A percentile compares a stretch with the other conserved stretches of the same genome.
Evolutionary conservation across 2,113 vertebrate species (phyloP).

Genomic region (Paralichthys olivaceus): DNA sequence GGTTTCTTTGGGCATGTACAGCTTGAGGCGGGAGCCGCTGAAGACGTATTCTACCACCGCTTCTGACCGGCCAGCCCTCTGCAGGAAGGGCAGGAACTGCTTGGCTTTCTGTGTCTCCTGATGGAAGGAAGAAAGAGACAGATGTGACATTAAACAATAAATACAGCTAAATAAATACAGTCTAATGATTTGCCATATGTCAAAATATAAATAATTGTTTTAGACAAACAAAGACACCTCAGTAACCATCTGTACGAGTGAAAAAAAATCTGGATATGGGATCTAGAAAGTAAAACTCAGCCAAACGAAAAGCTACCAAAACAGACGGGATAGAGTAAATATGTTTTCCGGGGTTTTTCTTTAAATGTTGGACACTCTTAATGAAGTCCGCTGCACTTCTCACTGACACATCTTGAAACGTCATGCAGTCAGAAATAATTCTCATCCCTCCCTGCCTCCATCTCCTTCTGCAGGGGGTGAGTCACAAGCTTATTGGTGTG

Average conservation of each 20-base stretch:
- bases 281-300: not conserved
- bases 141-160: not conserved
- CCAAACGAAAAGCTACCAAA: not conserved
- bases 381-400: constrained; percentile 51
- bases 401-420: constrained; percentile 44
- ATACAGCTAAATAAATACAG: not conserved
- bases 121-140: not conserved
- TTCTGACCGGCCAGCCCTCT: constrained; percentile 95
- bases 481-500: constrained; percentile 57
- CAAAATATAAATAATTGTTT: not conserved
- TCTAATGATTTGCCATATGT: not conserved
- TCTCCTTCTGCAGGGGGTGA: constrained; percentile 62
- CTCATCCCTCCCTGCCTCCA: constrained; percentile 22
- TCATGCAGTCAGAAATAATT: constrained; percentile 46
- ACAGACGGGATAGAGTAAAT: not conserved
- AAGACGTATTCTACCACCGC: constrained; percentile 97
- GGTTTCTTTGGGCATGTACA: constrained; percentile 98
- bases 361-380: constrained; percentile 22
- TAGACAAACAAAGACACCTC: not conserved
- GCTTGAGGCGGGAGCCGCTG: constrained; percentile 96
- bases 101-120: constrained; percentile 98
- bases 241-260: no score
- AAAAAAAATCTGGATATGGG: not conserved
- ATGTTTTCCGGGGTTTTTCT: constrained; percentile 9
- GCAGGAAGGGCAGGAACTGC: constrained; percentile 97